Evolutionary conservation across 1,140 invertebrate species (phyloP), one percentile per base, ranked within the genome.

Genomic region (Zaprionus davidi): DNA sequence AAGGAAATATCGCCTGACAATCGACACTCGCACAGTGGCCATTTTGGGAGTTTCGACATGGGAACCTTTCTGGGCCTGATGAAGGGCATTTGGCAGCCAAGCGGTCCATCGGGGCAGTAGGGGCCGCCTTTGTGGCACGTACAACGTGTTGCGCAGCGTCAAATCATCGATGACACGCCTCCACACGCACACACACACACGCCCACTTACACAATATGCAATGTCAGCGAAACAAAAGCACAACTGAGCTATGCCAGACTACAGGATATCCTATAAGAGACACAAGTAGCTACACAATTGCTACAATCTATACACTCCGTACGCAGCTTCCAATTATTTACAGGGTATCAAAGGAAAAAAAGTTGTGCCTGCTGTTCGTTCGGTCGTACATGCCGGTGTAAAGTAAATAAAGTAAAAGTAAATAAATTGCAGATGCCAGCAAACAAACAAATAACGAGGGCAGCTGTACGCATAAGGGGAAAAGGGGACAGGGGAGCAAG

Each of bases 341-440:
- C 13, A 67, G 63, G 63, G 55, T 72, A 72, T 66, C 46, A 51
- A 51, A 51, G 3, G n/a, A 17, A 28, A 51, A 57, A 28, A 28
- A 34, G 51, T 71, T 17, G 5, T 20, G 24, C 22, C 17, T 60
- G 15, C 46, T 60, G 38, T 12, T 59, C 20, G n/a, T 44, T n/a
- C 31, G 53, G 26, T 20, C 51, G 59, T 57, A 57, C 56, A 68
- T 86, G 82, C 70, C 72, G 81, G 77, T 81, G 82, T 56, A 71
- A 86, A 69, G 80, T 71, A 78, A 81, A 82, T 80, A 79, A 53
- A 65, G 72, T 72, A 57, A 67, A 44, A 71, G 63, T 84, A 85
- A 81, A 84, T 84, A 78, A 78, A 85, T 82, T 86, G 71, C 82
- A 86, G 79, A 79, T 86, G 82, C 60, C 67, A 85, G 78, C 82